Percentiles rank a stretch among this genome's conserved stretches.
phyloP scores from a whole-genome alignment of 2,888 invertebrate genomes.

The Prenolepis imparis region DNA sequence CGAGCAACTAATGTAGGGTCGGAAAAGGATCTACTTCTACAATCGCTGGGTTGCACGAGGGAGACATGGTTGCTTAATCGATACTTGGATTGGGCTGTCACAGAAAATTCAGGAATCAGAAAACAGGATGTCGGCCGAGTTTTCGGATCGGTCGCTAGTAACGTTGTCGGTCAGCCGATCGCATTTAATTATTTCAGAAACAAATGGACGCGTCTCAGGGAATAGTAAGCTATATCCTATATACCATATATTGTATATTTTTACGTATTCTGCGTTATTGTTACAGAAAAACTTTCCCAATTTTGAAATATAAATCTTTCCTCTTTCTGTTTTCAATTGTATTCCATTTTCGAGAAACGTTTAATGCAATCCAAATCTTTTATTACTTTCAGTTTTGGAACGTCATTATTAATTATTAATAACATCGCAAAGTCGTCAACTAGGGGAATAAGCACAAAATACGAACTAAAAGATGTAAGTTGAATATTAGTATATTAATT shows the following conservation, averaged over 20 bases:
- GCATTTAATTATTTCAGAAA: conserved; percentile 93
- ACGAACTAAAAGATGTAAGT: conserved; percentile 92
- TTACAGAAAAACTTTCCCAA: too few species aligned
- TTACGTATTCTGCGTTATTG: too few species aligned
- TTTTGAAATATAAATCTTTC: not conserved
- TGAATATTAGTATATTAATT: conserved; percentile 15
- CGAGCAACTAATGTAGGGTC: conserved; percentile 92
- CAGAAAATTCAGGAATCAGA: conserved; percentile 92
- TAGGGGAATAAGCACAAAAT: conserved; percentile 91
- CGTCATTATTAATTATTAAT: conserved; percentile 90
- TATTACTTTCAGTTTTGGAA: conserved; percentile 89
- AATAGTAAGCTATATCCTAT: conserved; percentile 89
- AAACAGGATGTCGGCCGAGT: conserved; percentile 94
- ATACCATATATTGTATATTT: conserved; percentile 5
- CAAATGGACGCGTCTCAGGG: conserved; percentile 91
- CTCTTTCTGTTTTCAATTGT: not conserved
- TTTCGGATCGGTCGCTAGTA: conserved; percentile 92
- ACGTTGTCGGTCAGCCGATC: conserved; percentile 93
- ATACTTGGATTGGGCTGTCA: conserved; percentile 92
- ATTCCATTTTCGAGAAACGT: not conserved
- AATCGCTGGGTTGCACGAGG: conserved; percentile 93
- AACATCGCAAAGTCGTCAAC: conserved; percentile 92
- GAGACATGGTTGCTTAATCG: conserved; percentile 94
- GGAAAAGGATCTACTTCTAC: conserved; percentile 92
- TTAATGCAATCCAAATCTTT: not conserved